phyloP scores from a whole-genome alignment of 2,888 invertebrate genomes.

The Seira sanloemensis region DNA sequence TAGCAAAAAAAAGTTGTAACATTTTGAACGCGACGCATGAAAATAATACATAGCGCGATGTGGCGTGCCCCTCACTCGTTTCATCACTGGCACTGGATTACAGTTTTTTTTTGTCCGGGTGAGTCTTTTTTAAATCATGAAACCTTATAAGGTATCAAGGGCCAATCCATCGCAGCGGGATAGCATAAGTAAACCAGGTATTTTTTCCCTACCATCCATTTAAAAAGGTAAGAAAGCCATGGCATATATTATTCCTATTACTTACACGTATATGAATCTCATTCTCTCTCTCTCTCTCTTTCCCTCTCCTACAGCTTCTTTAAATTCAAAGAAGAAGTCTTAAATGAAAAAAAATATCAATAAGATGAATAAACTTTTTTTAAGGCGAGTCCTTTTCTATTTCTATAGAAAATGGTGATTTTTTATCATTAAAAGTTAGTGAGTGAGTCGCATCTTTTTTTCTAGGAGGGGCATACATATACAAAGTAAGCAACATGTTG shows the following conservation, averaged over 20 bases:
- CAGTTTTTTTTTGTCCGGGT: slow-evolving; percentile 26
- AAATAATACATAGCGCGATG: neutral
- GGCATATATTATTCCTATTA: too few species aligned
- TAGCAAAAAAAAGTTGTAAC: neutral
- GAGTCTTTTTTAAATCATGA: slow-evolving; percentile 29
- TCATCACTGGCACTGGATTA: slow-evolving; percentile 8
- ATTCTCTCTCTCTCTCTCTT: too few species aligned
- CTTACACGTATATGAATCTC: too few species aligned
- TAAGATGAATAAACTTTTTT: neutral
- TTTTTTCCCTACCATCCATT: neutral
- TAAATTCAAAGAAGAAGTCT: neutral
- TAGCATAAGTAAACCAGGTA: neutral
- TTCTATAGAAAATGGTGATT: neutral
- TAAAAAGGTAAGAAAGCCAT: neutral
- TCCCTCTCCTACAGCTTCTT: too few species aligned
- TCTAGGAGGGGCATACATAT: neutral
- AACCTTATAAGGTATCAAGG: slow-evolving; percentile 18
- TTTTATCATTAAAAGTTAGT: neutral
- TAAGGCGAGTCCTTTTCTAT: neutral
- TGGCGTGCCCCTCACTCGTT: slow-evolving; percentile 17
- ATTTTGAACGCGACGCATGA: slow-evolving; percentile 12
- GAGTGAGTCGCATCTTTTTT: neutral
- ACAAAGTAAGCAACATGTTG: neutral
- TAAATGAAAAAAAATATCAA: neutral
- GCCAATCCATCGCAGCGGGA: slow-evolving; percentile 31